Evolutionary conservation across 2,797 vertebrate genomes (phyloP).

Genomic region (Enteromius unitaeniatus): DNA sequence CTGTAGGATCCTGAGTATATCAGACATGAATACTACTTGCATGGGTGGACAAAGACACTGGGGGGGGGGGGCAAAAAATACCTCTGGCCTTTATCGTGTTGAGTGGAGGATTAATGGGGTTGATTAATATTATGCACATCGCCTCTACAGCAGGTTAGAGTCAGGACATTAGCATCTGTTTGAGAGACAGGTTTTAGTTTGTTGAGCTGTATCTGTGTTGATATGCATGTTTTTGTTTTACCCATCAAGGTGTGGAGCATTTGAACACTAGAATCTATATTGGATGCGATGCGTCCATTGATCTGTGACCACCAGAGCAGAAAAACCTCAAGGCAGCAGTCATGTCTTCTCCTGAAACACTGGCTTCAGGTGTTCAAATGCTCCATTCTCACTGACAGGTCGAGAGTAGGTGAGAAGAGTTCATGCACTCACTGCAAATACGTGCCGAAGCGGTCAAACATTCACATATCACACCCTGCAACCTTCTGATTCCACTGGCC

Average conservation of each 20-base stretch:
- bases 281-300: not conserved
- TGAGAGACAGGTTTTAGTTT: not conserved
- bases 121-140: not conserved
- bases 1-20: not conserved
- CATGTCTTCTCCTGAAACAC: not conserved
- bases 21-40: not conserved
- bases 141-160: not conserved
- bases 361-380: constrained; percentile 1
- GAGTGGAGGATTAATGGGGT: not conserved
- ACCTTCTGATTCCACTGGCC: constrained; percentile 89
- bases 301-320: not conserved
- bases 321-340: not conserved
- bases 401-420: constrained; percentile 33
- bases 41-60: constrained; percentile 3
- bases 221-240: not conserved
- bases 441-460: constrained; percentile 15
- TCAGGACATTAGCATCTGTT: not conserved
- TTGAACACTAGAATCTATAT: constrained; percentile 11
- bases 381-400: not conserved
- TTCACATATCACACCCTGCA: constrained; percentile 87
- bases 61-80: not conserved
- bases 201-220: not conserved
- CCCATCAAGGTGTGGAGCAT: not conserved
- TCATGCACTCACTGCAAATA: constrained; percentile 34
- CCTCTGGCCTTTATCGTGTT: not conserved